phyloP scores from a whole-genome alignment of 2,113 vertebrate species.

The Panthera uncia region DNA sequence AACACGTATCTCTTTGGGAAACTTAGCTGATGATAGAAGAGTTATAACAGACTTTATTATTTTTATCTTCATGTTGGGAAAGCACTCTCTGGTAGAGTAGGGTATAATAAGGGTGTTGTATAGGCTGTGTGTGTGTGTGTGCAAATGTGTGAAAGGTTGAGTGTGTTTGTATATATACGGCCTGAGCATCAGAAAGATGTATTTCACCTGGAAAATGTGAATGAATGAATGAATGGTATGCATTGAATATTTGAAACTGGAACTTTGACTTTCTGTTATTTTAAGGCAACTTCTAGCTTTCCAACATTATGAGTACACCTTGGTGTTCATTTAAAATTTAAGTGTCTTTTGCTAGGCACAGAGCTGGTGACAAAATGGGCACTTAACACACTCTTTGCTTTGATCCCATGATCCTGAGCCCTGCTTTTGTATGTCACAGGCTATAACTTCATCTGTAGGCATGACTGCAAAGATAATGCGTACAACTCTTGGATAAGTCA shows the following conservation, averaged over 20 bases:
- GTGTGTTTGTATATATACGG: neutral
- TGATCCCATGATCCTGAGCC: constrained; percentile 13
- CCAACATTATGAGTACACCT: neutral
- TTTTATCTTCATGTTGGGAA: constrained; percentile 34
- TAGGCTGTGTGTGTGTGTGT: neutral
- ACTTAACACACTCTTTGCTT: neutral
- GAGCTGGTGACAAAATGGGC: constrained; percentile 37
- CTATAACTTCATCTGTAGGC: neutral
- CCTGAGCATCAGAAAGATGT: neutral
- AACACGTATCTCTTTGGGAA: neutral
- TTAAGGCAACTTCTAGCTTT: constrained; percentile 36
- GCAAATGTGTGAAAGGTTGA: neutral
- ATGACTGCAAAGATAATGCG: neutral
- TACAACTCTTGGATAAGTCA: neutral
- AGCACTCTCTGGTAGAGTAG: neutral
- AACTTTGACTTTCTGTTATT: constrained; percentile 3
- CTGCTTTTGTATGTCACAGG: neutral
- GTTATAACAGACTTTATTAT: neutral
- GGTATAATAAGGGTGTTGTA: neutral
- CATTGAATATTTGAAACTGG: neutral
- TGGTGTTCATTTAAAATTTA: constrained; percentile 42
- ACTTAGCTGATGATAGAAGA: neutral
- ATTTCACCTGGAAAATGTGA: constrained; percentile 1
- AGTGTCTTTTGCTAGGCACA: neutral
- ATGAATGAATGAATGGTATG: neutral